phyloP scores from a whole-genome alignment of 2,113 vertebrate species.

The Cyphomyrus plagiostoma region DNA sequence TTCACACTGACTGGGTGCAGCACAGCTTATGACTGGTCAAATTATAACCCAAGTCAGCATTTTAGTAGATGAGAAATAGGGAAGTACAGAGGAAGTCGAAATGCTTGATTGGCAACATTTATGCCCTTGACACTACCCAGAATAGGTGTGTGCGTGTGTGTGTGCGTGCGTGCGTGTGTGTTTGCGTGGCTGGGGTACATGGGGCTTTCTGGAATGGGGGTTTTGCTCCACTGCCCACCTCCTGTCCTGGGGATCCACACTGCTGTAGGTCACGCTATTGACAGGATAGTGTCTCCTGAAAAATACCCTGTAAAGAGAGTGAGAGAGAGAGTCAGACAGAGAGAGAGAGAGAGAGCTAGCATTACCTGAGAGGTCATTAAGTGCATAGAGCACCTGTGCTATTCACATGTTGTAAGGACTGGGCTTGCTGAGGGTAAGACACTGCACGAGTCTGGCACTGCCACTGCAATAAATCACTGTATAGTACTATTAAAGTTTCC shows the following conservation, averaged over 20 bases:
- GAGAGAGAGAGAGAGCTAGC: not conserved
- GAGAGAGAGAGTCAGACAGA: not conserved
- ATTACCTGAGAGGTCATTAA: not conserved
- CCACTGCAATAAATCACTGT: not conserved
- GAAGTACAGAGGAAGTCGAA: not conserved
- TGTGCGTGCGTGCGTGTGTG: not conserved
- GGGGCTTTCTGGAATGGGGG: not conserved
- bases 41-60: not conserved
- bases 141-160: not conserved
- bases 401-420: not conserved
- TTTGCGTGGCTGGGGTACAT: too few relatives aligned
- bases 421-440: not conserved
- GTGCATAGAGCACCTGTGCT: not conserved
- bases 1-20: not conserved
- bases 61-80: not conserved
- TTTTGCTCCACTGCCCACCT: constrained; percentile 55
- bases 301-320: constrained; percentile 64
- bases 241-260: constrained; percentile 78
- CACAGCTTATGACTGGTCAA: not conserved
- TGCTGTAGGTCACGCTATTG: constrained; percentile 79
- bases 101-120: not conserved
- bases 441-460: not conserved
- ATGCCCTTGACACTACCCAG: not conserved
- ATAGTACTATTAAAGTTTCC: not conserved
- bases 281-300: constrained; percentile 85